Evolutionary conservation across 64 coral and sea anemone genomes (phyloP).

Genomic region (Catalaphyllia jardinei): DNA sequence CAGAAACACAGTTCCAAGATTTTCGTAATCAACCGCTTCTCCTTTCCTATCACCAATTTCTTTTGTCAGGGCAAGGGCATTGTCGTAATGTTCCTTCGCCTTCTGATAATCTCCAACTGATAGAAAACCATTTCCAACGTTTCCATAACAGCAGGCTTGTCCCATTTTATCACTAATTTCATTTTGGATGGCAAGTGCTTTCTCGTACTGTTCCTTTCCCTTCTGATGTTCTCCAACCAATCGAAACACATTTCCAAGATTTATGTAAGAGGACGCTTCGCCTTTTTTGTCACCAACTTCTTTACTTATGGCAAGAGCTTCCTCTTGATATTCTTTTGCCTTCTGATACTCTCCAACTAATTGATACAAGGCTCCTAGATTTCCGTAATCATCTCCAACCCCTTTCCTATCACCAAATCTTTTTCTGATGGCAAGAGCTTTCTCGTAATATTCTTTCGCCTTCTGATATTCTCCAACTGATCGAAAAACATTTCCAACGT

Average conservation of each 20-base stretch:
- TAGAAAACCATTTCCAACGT: background rate
- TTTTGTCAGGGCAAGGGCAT: no score
- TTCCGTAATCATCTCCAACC: background rate
- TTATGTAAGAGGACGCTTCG: no score
- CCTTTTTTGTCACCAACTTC: background rate
- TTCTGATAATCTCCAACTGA: no score
- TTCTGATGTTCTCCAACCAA: no score
- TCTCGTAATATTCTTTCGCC: background rate
- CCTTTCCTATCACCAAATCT: background rate
- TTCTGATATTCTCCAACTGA: background rate
- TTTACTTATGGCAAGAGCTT: background rate
- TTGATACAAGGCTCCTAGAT: background rate
- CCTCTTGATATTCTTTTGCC: background rate
- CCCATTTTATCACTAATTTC: background rate
- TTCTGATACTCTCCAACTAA: background rate
- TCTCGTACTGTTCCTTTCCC: no score
- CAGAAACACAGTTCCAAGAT: no score
- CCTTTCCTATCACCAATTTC: no score
- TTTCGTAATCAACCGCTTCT: no score
- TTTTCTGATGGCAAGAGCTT: background rate
- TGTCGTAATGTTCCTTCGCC: no score
- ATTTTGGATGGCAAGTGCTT: no score
- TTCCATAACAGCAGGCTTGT: background rate
- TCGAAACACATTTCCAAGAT: no score
- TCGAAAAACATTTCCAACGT: background rate